phyloP scores from a whole-genome alignment of 2,888 invertebrate species.

The Galeruca laticollis region DNA sequence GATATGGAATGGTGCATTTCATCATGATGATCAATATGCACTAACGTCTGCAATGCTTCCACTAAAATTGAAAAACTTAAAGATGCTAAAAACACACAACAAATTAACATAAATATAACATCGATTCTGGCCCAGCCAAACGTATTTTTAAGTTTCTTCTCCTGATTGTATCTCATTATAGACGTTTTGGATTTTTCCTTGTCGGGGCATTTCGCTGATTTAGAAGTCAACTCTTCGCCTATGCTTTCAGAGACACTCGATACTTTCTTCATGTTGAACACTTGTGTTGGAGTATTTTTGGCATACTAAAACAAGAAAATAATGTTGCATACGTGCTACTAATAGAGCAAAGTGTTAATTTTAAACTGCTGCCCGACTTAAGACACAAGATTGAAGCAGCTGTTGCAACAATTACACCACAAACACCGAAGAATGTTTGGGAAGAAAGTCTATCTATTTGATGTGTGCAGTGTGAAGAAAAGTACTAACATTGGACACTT shows the following conservation, averaged over 20 bases:
- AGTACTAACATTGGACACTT: too few species aligned
- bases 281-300: constrained; percentile 43
- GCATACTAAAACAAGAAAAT: constrained; percentile 57
- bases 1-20: constrained; percentile 81
- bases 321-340: not conserved
- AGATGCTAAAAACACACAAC: constrained; percentile 85
- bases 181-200: constrained; percentile 47
- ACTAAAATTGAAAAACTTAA: constrained; percentile 85
- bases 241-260: constrained; percentile 39
- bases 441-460: too few species aligned
- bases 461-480: too few species aligned
- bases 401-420: too few species aligned
- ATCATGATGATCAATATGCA: constrained; percentile 80
- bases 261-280: constrained; percentile 36
- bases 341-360: constrained; percentile 4
- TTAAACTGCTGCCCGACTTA: too few species aligned
- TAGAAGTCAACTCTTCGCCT: constrained; percentile 45
- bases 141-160: constrained; percentile 81
- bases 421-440: too few species aligned
- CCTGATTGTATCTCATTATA: constrained; percentile 65
- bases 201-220: constrained; percentile 45
- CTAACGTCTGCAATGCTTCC: constrained; percentile 84
- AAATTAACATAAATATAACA: constrained; percentile 84
- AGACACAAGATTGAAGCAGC: too few species aligned
- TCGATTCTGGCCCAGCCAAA: constrained; percentile 95